Evolutionary conservation across 1,140 invertebrate species (phyloP).

Genomic region (Mya arenaria): DNA sequence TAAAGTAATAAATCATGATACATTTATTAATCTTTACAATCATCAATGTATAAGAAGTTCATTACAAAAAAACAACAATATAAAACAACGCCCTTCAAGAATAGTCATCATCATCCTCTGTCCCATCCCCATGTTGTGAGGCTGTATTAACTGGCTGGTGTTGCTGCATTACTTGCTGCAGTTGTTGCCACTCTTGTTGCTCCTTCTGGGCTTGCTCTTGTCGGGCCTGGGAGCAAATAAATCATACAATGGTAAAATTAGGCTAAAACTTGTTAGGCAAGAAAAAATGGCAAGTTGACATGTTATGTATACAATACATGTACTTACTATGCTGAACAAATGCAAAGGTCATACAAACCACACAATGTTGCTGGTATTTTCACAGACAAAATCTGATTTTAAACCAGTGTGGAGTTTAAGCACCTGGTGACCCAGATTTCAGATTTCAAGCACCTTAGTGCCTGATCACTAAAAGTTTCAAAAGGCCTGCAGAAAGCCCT

Average conservation of each 20-base stretch:
- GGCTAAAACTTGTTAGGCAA: not conserved
- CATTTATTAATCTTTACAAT: no score
- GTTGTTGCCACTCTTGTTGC: constrained; percentile 90
- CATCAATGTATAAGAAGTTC: no score
- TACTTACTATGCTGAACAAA: not conserved
- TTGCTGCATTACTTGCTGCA: not conserved
- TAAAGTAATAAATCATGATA: no score
- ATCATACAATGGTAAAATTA: no score
- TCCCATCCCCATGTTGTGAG: not conserved
- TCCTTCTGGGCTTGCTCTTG: constrained; percentile 94
- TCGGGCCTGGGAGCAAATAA: constrained; percentile 87
- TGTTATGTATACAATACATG: not conserved
- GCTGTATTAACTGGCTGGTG: not conserved
- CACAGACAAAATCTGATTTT: not conserved
- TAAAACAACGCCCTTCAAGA: not conserved
- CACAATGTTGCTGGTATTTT: not conserved
- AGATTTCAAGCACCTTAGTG: no score
- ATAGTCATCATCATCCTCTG: not conserved
- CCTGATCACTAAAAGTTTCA: no score
- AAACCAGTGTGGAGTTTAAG: no score
- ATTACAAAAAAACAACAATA: no score
- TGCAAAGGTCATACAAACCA: not conserved
- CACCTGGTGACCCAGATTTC: no score
- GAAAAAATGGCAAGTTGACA: not conserved
- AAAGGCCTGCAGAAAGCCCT: no score